phyloP scores from a whole-genome alignment of 2,113 vertebrate genomes.

The Laterallus jamaicensis region DNA sequence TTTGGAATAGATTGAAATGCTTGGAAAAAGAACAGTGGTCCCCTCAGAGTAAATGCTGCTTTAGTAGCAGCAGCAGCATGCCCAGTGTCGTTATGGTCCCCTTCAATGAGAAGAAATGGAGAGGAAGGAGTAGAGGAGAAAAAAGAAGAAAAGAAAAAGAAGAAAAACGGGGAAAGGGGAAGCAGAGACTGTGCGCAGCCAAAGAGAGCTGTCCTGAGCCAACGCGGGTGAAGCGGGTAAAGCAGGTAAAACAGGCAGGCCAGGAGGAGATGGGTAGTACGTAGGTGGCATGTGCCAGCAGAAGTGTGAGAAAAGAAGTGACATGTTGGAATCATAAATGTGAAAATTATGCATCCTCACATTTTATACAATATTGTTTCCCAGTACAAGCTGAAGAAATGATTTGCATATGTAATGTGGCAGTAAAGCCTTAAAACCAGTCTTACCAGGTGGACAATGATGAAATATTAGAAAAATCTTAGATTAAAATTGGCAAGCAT shows the following conservation, averaged over 20 bases:
- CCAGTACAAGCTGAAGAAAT: neutral
- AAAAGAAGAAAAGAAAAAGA: no score
- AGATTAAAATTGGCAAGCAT: neutral
- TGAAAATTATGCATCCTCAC: neutral
- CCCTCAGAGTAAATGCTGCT: neutral
- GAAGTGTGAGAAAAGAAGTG: neutral
- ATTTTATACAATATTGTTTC: neutral
- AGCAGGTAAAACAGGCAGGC: neutral
- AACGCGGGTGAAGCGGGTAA: neutral
- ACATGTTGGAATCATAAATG: neutral
- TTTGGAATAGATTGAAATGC: neutral
- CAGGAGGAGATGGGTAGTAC: neutral
- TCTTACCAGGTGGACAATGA: neutral
- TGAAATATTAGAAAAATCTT: neutral
- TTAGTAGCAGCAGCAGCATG: neutral
- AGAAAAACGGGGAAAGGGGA: no score
- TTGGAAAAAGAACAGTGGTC: neutral
- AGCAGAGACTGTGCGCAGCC: neutral
- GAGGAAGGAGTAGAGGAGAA: no score
- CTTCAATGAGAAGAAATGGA: no score
- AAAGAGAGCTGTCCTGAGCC: neutral
- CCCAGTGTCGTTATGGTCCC: neutral
- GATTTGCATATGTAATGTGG: neutral
- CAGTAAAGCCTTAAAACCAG: neutral
- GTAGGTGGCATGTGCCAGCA: constrained; percentile 12